Percentiles rank a stretch among this genome's conserved stretches.
Conservation (phyloP, 2,797 vertebrate genomes). For the Delichon dasypus region DNA sequence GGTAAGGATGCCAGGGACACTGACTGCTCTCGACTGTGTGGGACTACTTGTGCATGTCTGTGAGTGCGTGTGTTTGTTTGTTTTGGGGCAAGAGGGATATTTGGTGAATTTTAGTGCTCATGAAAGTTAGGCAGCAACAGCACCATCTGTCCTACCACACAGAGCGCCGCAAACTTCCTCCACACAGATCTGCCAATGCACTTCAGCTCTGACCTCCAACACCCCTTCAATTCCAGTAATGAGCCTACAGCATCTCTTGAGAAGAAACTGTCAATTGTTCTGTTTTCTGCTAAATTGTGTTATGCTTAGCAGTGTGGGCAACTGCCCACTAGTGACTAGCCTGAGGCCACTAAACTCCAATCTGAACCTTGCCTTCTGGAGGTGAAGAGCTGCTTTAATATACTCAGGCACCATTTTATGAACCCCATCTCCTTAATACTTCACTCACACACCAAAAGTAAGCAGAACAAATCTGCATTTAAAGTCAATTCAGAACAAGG, state of each 20-base stretch:
- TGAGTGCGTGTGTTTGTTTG: conserved; percentile 37
- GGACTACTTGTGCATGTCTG: conserved; percentile 31
- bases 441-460: neutral
- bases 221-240: conserved; percentile 67
- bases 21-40: conserved; percentile 63
- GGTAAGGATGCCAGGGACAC: conserved; percentile 55
- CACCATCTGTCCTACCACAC: conserved; percentile 67
- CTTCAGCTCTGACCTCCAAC: conserved; percentile 69
- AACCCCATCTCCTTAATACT: neutral
- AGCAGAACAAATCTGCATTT: neutral
- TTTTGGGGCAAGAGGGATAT: conserved; percentile 57
- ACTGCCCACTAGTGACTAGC: neutral
- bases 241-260: conserved; percentile 61
- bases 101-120: conserved; percentile 50
- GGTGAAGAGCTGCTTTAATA: conserved; percentile 45
- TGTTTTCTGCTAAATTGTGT: conserved; percentile 49
- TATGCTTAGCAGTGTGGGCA: conserved; percentile 28
- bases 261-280: conserved; percentile 66
- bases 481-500: neutral
- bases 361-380: conserved; percentile 50
- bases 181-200: conserved; percentile 55
- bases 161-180: conserved; percentile 14
- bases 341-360: conserved; percentile 12
- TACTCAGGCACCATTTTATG: conserved; percentile 18
- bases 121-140: conserved; percentile 36